Evolutionary conservation across 1,140 invertebrate species (phyloP), one percentile per base, ranked within the genome.

Genomic region (Dufourea novaeangliae): DNA sequence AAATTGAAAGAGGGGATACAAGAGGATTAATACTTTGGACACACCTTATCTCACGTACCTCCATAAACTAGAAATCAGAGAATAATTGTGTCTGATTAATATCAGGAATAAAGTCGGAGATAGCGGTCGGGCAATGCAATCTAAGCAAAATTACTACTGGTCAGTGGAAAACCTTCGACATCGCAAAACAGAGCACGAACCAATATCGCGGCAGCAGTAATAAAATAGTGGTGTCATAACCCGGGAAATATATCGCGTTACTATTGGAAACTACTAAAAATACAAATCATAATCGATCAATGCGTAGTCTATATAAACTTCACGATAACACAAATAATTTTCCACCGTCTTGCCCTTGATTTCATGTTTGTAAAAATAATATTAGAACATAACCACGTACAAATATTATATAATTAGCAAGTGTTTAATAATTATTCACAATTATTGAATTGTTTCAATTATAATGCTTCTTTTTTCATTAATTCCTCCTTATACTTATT

Each of bases 221-320:
- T 61, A 61, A 61, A 71, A 46, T 44, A 71, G 27, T n/a, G 37
- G 39, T 61, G 56, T 61, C 39, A 37, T 61, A 71, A 71, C 69
- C 27, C 20, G 20, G 56, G 14, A 34, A 61, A 61, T 71, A 71
- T 61, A 71, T 27, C 27, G 56, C 14, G 1, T 20, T 2, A 59
- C 54, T 61, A 46, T 59, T 34, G 69, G 56, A 61, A 71, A 46
- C 56, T 46, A 71, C 69, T 71, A 71, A 71, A 71, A 71, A 71
- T 71, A 61, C 69, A 71, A 71, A 71, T 61, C 39, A 46, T 25
- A 62, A 71, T 71, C 39, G 37, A 71, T 71, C 69, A 46, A 29
- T 20, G 27, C 2, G 7, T n/a, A 22, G 57, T 71, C 69, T 10
- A 59, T 71, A 46, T 34, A 71, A 71, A 61, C n/a, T 61, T 14